These are phyloP conservation scores for Pangasius larnaudii DNA, from an alignment of 2,797 vertebrate genomes.

Conservation along the genomic window DNA sequence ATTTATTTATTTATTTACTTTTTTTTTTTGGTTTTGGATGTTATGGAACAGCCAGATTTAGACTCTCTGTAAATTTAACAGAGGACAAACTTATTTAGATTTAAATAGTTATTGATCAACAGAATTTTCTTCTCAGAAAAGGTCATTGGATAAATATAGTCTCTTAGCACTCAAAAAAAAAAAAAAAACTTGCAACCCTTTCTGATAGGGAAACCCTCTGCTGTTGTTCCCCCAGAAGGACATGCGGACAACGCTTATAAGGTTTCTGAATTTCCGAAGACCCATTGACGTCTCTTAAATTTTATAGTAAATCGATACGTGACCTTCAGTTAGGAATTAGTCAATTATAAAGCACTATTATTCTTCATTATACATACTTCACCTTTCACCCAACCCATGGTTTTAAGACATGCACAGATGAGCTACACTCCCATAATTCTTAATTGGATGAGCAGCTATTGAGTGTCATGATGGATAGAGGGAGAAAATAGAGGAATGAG, in stretches of 20 bases:
- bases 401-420: slow-evolving; percentile 29
- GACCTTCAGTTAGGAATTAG: slow-evolving; percentile 15
- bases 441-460: slow-evolving; percentile 73
- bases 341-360: slow-evolving; percentile 1
- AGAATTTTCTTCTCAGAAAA: not conserved
- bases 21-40: too few species aligned
- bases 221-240: not conserved
- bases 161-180: not conserved
- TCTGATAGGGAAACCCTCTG: not conserved
- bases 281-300: not conserved
- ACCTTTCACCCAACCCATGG: slow-evolving; percentile 44
- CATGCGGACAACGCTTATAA: not conserved
- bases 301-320: not conserved
- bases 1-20: not conserved
- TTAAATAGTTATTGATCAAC: not conserved
- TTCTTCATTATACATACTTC: slow-evolving; percentile 36
- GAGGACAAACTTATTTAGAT: not conserved
- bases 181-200: not conserved
- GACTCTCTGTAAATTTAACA: not conserved
- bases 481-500: slow-evolving; percentile 53
- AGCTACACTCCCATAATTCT: slow-evolving; percentile 72
- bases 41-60: not conserved
- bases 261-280: not conserved
- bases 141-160: not conserved
- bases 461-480: slow-evolving; percentile 63